Evolutionary conservation across 1,140 invertebrate genomes (phyloP).

Genomic region (Tachypleus tridentatus): DNA sequence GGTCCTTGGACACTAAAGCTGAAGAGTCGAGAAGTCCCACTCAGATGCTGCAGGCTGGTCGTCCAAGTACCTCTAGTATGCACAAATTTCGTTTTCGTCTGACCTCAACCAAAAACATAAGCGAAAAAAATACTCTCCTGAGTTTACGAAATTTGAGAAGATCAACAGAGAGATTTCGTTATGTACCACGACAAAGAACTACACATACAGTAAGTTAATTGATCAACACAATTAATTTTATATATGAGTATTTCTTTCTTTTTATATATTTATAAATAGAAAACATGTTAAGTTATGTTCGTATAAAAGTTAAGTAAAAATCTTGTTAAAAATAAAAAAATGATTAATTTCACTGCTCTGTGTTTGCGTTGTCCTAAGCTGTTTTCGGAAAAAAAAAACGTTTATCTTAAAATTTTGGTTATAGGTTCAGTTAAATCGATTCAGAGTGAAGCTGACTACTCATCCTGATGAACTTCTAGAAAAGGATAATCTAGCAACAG

Average conservation of each 20-base stretch:
- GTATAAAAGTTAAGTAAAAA: too few species aligned
- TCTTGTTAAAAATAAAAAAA: too few species aligned
- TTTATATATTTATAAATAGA: too few species aligned
- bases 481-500: not conserved
- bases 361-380: too few species aligned
- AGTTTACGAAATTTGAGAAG: slow-evolving; percentile 14
- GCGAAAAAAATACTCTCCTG: slow-evolving; percentile 37
- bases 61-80: slow-evolving; percentile 59
- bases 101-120: slow-evolving; percentile 66
- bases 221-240: too few species aligned
- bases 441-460: slow-evolving; percentile 23
- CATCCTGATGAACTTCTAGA: slow-evolving; percentile 7
- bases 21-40: slow-evolving; percentile 5
- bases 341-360: too few species aligned
- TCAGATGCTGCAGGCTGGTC: slow-evolving; percentile 37
- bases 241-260: too few species aligned
- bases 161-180: slow-evolving; percentile 10
- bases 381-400: too few species aligned
- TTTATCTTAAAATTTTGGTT: slow-evolving; percentile 1
- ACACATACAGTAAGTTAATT: slow-evolving; percentile 5
- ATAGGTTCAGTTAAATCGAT: slow-evolving; percentile 26
- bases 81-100: slow-evolving; percentile 68
- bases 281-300: too few species aligned
- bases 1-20: not conserved
- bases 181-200: slow-evolving; percentile 14